phyloP scores from a whole-genome alignment of 2,797 vertebrate species.

The Melanotaenia trifasciata region DNA sequence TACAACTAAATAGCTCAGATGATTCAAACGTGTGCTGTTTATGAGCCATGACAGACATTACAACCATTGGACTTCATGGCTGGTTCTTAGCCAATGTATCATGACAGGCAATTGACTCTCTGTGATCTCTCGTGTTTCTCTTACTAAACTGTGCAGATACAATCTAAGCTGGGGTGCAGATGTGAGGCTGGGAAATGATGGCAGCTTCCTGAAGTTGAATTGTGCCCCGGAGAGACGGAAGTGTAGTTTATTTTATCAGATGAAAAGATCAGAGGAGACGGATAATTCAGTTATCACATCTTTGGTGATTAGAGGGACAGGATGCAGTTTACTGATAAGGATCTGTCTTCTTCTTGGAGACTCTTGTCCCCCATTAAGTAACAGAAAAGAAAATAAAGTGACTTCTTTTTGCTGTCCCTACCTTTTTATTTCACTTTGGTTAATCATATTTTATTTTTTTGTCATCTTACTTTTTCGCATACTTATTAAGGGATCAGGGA shows the following conservation, averaged over 20 bases:
- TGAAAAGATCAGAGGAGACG: slow-evolving; percentile 77
- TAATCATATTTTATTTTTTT: slow-evolving; percentile 26
- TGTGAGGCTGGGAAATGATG: slow-evolving; percentile 69
- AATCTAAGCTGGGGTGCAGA: slow-evolving; percentile 71
- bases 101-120: slow-evolving; percentile 73
- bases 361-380: slow-evolving; percentile 51
- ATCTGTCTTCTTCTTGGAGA: slow-evolving; percentile 69
- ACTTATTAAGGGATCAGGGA: not conserved
- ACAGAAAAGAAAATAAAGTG: slow-evolving; percentile 41
- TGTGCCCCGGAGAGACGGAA: slow-evolving; percentile 75
- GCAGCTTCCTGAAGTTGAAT: slow-evolving; percentile 77
- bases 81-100: slow-evolving; percentile 63
- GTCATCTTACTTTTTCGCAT: not conserved
- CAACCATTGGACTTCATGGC: slow-evolving; percentile 57
- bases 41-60: slow-evolving; percentile 69
- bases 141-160: slow-evolving; percentile 73
- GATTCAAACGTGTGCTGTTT: slow-evolving; percentile 48
- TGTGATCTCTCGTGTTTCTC: slow-evolving; percentile 67
- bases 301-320: slow-evolving; percentile 75
- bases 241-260: slow-evolving; percentile 75
- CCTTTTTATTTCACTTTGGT: slow-evolving; percentile 37
- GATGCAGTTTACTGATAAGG: slow-evolving; percentile 72
- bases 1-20: slow-evolving; percentile 37
- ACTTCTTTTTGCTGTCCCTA: slow-evolving; percentile 15
- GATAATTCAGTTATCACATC: slow-evolving; percentile 84